Conservation (phyloP, 2,113 vertebrate species). For the Pitta sordida region DNA sequence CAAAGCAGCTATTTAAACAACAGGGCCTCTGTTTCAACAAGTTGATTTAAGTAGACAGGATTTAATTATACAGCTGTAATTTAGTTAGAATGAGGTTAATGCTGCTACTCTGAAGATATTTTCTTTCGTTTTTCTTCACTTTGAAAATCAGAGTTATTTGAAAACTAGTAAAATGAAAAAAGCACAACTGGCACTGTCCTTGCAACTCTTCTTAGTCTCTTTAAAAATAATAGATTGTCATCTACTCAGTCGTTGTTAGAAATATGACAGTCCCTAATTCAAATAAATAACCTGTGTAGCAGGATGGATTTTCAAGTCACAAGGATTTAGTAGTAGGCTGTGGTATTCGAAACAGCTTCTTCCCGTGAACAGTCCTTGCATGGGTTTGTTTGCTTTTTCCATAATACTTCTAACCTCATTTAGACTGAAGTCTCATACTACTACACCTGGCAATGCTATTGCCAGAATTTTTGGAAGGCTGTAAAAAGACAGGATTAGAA, state of each 20-base stretch:
- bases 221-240: not conserved
- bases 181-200: accelerated
- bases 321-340: not conserved
- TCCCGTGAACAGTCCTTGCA: not conserved
- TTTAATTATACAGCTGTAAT: not conserved
- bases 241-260: not conserved
- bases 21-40: not conserved
- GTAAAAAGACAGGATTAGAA: not conserved
- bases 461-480: not conserved
- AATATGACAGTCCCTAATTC: not conserved
- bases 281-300: not conserved
- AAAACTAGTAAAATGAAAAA: not conserved
- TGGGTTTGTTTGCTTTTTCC: not conserved
- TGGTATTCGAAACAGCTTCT: not conserved
- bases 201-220: not conserved
- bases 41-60: not conserved
- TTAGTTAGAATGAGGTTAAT: not conserved
- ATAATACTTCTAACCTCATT: not conserved
- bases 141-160: not conserved
- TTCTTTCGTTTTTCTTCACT: not conserved
- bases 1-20: not conserved
- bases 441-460: not conserved
- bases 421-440: not conserved
- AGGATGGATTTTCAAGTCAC: not conserved
- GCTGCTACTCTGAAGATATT: not conserved